Conservation (phyloP, 1,140 invertebrate species). For the Drosophila melanogaster region DNA sequence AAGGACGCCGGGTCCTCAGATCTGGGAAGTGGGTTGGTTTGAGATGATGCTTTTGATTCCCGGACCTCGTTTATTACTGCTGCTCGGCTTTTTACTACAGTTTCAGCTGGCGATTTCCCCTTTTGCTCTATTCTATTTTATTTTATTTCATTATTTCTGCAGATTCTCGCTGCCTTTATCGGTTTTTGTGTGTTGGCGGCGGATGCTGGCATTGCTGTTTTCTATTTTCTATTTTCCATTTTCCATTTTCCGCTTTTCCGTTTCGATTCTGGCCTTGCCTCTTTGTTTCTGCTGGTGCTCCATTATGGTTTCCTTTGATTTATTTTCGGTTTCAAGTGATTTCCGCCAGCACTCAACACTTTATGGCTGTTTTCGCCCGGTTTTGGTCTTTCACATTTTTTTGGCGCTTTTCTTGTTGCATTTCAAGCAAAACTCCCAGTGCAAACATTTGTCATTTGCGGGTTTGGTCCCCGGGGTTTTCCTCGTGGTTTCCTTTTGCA, state of each 20-base stretch:
- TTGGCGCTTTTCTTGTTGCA: conserved; percentile 37
- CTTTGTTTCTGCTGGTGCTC: conserved; percentile 54
- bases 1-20: conserved; percentile 26
- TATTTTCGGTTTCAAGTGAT: conserved; percentile 81
- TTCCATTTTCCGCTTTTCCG: conserved; percentile 57
- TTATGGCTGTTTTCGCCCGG: conserved; percentile 60
- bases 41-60: conserved; percentile 38
- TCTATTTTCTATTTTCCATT: conserved; percentile 38
- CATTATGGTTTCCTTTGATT: conserved; percentile 80
- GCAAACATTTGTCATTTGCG: conserved; percentile 77
- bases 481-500: conserved; percentile 40
- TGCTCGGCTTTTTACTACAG: conserved; percentile 44
- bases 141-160: conserved; percentile 26
- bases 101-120: conserved; percentile 47
- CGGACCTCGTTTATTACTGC: conserved; percentile 44
- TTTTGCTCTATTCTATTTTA: conserved; percentile 38
- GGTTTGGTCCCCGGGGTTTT: conserved; percentile 31
- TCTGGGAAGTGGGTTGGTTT: conserved; percentile 5
- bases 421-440: conserved; percentile 42
- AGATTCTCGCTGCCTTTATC: conserved; percentile 39
- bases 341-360: conserved; percentile 79
- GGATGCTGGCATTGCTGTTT: conserved; percentile 66
- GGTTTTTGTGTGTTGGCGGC: conserved; percentile 38
- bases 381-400: conserved; percentile 29
- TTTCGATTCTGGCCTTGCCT: conserved; percentile 39